Evolutionary conservation across 1,140 invertebrate species (phyloP).

Genomic region (Calliopsis andreniformis): DNA sequence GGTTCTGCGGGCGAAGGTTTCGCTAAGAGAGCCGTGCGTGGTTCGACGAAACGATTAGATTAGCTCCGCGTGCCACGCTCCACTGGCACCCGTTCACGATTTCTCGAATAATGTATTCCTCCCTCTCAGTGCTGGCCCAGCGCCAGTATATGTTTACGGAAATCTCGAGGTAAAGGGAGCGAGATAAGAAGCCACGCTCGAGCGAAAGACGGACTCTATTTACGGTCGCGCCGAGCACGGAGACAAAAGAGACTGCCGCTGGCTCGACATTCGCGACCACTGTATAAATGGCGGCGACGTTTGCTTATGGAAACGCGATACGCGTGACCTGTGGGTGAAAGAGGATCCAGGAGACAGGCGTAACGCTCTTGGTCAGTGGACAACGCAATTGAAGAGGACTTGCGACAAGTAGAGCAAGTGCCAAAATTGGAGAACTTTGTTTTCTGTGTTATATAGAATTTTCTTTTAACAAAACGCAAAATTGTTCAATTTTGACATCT

Average conservation of each 20-base stretch:
- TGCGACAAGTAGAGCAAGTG: too few species aligned
- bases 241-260: slow-evolving; percentile 60
- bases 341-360: too few species aligned
- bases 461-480: neutral
- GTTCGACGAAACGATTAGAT: too few species aligned
- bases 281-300: slow-evolving; percentile 41
- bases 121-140: slow-evolving; percentile 47
- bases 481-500: too few species aligned
- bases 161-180: slow-evolving; percentile 46
- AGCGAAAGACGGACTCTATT: slow-evolving; percentile 50
- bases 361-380: too few species aligned
- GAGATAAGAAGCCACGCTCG: slow-evolving; percentile 33
- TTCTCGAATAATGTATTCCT: slow-evolving; percentile 55
- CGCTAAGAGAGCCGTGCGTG: too few species aligned
- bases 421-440: too few species aligned
- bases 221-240: slow-evolving; percentile 31
- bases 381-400: too few species aligned
- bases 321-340: neutral
- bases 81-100: slow-evolving; percentile 30
- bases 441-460: too few species aligned
- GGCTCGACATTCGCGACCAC: neutral
- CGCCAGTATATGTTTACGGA: slow-evolving; percentile 70
- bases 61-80: slow-evolving; percentile 1
- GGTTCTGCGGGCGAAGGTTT: too few species aligned
- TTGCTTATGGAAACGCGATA: slow-evolving; percentile 56